Conservation (phyloP, 2,113 vertebrate genomes). For the Hypanus sabinus region DNA sequence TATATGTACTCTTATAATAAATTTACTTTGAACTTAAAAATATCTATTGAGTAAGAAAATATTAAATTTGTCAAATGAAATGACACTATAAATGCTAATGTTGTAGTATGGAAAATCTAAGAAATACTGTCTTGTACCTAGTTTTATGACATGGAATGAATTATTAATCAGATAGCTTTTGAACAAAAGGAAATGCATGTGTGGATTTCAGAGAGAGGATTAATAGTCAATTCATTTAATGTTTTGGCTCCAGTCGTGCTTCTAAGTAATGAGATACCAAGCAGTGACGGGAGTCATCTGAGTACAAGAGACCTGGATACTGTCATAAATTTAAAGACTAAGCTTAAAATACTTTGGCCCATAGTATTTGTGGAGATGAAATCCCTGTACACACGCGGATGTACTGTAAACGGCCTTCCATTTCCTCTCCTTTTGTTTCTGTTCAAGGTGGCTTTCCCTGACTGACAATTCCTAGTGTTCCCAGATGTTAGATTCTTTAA, state of each 20-base stretch:
- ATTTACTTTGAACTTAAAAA: too few relatives aligned
- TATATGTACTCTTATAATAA: too few relatives aligned
- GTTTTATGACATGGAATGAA: neutral
- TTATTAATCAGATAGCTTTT: neutral
- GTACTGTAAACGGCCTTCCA: neutral
- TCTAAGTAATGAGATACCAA: neutral
- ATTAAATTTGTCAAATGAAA: neutral
- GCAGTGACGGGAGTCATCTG: neutral
- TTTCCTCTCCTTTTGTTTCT: neutral
- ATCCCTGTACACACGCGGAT: neutral
- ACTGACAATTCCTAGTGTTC: neutral
- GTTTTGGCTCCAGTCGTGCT: neutral
- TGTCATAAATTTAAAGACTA: neutral
- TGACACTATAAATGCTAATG: neutral
- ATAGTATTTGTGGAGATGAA: neutral
- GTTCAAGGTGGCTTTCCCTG: neutral
- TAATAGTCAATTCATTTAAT: neutral
- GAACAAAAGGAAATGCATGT: neutral
- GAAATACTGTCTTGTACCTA: neutral
- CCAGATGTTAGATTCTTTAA: neutral
- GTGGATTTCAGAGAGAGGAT: neutral
- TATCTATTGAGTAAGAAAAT: neutral
- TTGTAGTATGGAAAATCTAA: too few relatives aligned
- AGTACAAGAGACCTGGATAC: neutral
- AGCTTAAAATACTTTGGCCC: neutral